A percentile compares a stretch with the other conserved stretches of the same genome.
Evolutionary conservation across 2,797 vertebrate genomes (phyloP).

Genomic region (Telmatherina bonti): DNA sequence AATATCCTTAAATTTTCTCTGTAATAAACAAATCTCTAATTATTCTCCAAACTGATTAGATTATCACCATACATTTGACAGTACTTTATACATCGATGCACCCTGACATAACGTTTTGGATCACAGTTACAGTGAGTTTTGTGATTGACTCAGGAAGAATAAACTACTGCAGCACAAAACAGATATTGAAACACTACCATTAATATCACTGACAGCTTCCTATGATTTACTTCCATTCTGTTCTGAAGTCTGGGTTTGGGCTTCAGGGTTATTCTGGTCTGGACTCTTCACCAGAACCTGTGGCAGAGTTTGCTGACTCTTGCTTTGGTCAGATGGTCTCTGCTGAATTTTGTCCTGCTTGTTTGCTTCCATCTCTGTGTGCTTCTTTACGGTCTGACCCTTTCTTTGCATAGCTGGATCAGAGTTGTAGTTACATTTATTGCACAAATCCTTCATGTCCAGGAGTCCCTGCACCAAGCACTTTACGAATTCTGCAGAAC

Average conservation of each 20-base stretch:
- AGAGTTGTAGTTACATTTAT: slow-evolving; percentile 50
- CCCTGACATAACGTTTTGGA: slow-evolving; percentile 21
- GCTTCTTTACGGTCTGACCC: slow-evolving; percentile 39
- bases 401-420: slow-evolving; percentile 18
- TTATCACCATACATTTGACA: slow-evolving; percentile 35
- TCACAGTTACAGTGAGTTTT: slow-evolving; percentile 42
- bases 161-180: slow-evolving; percentile 30
- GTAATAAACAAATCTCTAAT: slow-evolving; percentile 23
- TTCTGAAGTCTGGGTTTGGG: slow-evolving; percentile 53
- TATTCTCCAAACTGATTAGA: neutral
- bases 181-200: slow-evolving; percentile 13
- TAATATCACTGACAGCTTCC: slow-evolving; percentile 12
- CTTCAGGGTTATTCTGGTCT: slow-evolving; percentile 47
- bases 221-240: slow-evolving; percentile 46
- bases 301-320: slow-evolving; percentile 41
- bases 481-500: slow-evolving; percentile 85
- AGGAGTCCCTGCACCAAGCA: slow-evolving; percentile 86
- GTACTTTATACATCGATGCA: slow-evolving; percentile 27
- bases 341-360: slow-evolving; percentile 52
- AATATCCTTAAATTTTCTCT: slow-evolving; percentile 22
- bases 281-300: slow-evolving; percentile 54
- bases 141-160: slow-evolving; percentile 22
- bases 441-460: slow-evolving; percentile 89
- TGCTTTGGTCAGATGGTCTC: slow-evolving; percentile 20
- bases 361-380: slow-evolving; percentile 58